Evolutionary conservation across 2,113 vertebrate species (phyloP), one percentile per base, ranked within the genome.

Genomic region (Willisornis vidua): DNA sequence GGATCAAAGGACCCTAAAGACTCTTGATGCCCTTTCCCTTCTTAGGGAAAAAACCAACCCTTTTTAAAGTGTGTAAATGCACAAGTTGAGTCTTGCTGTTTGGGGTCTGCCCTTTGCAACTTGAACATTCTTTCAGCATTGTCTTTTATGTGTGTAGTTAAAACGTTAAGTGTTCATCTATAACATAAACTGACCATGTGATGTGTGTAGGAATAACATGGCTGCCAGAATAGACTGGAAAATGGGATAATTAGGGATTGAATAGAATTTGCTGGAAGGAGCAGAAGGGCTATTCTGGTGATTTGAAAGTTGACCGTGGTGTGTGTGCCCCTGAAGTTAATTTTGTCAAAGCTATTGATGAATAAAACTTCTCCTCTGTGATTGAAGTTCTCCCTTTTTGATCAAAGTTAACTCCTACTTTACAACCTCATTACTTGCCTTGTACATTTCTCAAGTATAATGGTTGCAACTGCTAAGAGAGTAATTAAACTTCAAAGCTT

Each of bases 401-500:
- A 35, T 89, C 87, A 65, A 96, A 83, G 39, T 83, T 83, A 94
- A 77, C n/a, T 96, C 23, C 39, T 80, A 10, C 71, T 96, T 93
- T 94, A 66, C 61, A 87, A 59, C 48, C 71, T 93, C 51, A 63
- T 86, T 95, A 41, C 16, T 97, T 4, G 20, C 51, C 52, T 62
- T 90, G 72, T 93, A 20, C 75, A 7, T 77, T 80, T 92, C 58
- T 81, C 59, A 62, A 68, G 13, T 55, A 68, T 41, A 93, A 75
- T 65, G 58, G 79, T 48, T 95, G 68, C 33, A 91, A 48, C 62
- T 93, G 62, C 88, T 86, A 85, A 90, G 45, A 75, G 51, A 61
- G 41, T 91, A 92, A 94, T 94, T 97, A 91, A 89, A 52, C 85
- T 96, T 97, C 89, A 83, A 93, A 96, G 91, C 80, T 62, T 48